A percentile compares a stretch with the other conserved stretches of the same genome.
These are phyloP conservation scores for Ormia ochracea DNA, from an alignment of 2,888 invertebrate genomes.

Conservation along the genomic window DNA sequence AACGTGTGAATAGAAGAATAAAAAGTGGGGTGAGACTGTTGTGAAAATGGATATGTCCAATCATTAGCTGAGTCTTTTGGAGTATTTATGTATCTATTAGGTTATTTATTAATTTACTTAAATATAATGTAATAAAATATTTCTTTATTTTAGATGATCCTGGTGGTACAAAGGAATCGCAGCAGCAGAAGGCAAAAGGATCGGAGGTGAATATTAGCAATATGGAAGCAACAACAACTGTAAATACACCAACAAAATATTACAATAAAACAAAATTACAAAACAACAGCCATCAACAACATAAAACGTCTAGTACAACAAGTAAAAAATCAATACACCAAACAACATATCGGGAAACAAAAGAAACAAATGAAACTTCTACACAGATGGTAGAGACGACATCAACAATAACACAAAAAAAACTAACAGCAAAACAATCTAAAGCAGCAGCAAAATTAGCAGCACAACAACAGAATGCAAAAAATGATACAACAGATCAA, in stretches of 20 bases:
- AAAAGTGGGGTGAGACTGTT: too few species aligned
- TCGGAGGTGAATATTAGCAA: constrained; percentile 64
- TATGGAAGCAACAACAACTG: constrained; percentile 73
- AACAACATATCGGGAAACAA: constrained; percentile 69
- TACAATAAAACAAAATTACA: constrained; percentile 69
- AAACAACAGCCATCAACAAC: constrained; percentile 67
- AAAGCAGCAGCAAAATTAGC: constrained; percentile 64
- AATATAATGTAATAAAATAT: background rate
- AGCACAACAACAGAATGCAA: constrained; percentile 61
- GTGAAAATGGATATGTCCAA: too few species aligned
- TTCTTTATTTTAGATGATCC: constrained; percentile 71
- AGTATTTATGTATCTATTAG: too few species aligned
- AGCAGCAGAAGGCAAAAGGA: constrained; percentile 42
- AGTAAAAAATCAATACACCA: constrained; percentile 64
- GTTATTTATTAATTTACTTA: background rate
- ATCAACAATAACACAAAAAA: constrained; percentile 48
- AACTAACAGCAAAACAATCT: constrained; percentile 65
- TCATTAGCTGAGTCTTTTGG: too few species aligned
- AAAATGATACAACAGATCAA: constrained; percentile 55
- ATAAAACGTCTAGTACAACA: constrained; percentile 59
- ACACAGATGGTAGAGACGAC: constrained; percentile 43
- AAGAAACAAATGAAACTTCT: constrained; percentile 53
- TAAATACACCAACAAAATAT: constrained; percentile 67
- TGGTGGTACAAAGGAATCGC: constrained; percentile 68
- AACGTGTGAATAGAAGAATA: too few species aligned